Evolutionary conservation across 2,888 invertebrate genomes (phyloP).

Genomic region (Dromius quadrimaculatus): DNA sequence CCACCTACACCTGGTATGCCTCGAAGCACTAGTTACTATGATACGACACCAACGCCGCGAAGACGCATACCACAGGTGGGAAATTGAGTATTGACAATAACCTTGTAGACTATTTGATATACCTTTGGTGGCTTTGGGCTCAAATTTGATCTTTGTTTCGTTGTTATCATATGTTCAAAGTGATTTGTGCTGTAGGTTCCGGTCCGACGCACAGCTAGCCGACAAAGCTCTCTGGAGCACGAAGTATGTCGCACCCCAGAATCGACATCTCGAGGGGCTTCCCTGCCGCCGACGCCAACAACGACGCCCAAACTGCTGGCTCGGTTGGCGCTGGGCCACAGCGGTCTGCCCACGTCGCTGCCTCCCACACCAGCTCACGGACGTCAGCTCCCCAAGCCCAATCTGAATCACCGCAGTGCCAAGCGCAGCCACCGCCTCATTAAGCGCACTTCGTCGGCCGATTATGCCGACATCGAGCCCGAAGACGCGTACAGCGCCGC

Average conservation of each 20-base stretch:
- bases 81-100: too few species aligned
- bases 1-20: conserved; percentile 65
- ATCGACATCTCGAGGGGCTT: conserved; percentile 63
- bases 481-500: conserved; percentile 65
- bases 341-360: conserved; percentile 64
- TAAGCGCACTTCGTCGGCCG: conserved; percentile 54
- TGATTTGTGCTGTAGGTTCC: conserved; percentile 67
- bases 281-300: conserved; percentile 66
- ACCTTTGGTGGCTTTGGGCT: too few species aligned
- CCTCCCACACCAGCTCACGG: conserved; percentile 71
- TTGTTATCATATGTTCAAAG: too few species aligned
- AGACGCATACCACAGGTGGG: conserved; percentile 8
- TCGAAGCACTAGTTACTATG: conserved; percentile 42
- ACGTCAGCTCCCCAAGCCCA: conserved; percentile 68
- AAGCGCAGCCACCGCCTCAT: conserved; percentile 62
- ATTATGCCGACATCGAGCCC: conserved; percentile 52
- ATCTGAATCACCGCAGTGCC: conserved; percentile 63
- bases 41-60: conserved; percentile 48
- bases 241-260: conserved; percentile 61
- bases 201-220: conserved; percentile 62
- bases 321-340: conserved; percentile 55
- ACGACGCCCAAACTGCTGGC: conserved; percentile 63
- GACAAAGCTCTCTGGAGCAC: conserved; percentile 64
- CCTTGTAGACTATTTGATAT: too few species aligned
- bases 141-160: too few species aligned